Conservation (phyloP, 2,113 vertebrate genomes). For the Rhea americana region DNA sequence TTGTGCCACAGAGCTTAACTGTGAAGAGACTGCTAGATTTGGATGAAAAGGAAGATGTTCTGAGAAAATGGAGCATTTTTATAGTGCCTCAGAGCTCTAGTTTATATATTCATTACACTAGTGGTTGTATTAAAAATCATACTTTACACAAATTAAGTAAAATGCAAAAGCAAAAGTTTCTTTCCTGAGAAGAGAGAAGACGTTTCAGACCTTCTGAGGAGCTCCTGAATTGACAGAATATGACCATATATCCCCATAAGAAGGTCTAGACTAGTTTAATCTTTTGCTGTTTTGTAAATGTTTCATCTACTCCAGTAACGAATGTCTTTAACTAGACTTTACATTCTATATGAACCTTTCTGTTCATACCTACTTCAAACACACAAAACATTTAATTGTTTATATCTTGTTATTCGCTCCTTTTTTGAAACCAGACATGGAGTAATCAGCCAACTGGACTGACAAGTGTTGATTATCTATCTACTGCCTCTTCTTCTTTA, state of each 20-base stretch:
- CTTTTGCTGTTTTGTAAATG: not conserved
- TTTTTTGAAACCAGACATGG: not conserved
- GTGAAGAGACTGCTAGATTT: not conserved
- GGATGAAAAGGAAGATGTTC: not conserved
- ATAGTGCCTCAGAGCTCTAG: not conserved
- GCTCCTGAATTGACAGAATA: not conserved
- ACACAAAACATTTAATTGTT: not conserved
- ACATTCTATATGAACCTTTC: not conserved
- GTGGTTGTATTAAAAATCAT: fast-evolving
- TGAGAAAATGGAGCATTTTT: not conserved
- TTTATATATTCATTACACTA: not conserved
- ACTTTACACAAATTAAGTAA: not conserved
- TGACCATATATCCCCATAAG: not conserved
- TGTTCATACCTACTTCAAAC: not conserved
- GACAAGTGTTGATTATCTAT: not conserved
- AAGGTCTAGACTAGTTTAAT: not conserved
- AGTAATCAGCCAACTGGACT: not conserved
- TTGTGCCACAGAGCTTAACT: not conserved
- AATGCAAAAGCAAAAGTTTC: not conserved
- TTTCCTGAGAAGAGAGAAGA: not conserved
- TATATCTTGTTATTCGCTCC: not conserved
- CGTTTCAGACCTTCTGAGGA: not conserved
- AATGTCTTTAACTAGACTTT: not conserved
- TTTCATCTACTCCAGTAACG: not conserved
- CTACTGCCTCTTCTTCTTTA: not conserved